Evolutionary conservation across 2,888 invertebrate genomes (phyloP).

Genomic region (Geotrupes spiniger): DNA sequence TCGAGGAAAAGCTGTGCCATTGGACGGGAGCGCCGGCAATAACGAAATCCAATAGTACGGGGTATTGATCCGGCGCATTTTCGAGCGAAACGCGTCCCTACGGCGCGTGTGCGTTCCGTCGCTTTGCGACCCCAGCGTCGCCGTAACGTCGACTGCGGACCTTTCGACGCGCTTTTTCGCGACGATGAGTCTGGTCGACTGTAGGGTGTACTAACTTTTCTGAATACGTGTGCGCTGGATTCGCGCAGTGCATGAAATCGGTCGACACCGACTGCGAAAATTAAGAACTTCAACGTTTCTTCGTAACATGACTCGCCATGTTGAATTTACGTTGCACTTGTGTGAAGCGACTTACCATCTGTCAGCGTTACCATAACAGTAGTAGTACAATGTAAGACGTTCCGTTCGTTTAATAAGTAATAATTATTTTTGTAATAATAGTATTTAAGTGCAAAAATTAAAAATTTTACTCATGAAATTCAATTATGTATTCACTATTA

Average conservation of each 20-base stretch:
- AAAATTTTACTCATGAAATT: too few species aligned
- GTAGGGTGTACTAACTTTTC: slow-evolving; percentile 28
- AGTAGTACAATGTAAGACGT: too few species aligned
- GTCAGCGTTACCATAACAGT: too few species aligned
- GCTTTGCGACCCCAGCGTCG: slow-evolving; percentile 12
- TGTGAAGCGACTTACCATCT: too few species aligned
- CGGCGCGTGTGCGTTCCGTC: background rate
- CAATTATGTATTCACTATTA: too few species aligned
- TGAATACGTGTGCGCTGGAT: slow-evolving; percentile 19
- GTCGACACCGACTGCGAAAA: too few species aligned
- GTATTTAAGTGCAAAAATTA: too few species aligned
- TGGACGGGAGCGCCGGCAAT: slow-evolving; percentile 30
- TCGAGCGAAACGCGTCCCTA: slow-evolving; percentile 15
- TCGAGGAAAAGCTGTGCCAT: slow-evolving; percentile 32
- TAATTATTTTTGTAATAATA: too few species aligned
- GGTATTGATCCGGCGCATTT: slow-evolving; percentile 32
- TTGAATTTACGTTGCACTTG: too few species aligned
- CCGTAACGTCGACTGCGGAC: slow-evolving; percentile 1
- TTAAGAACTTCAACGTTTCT: too few species aligned
- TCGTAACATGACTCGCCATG: too few species aligned
- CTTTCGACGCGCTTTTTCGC: slow-evolving; percentile 24
- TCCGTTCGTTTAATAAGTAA: too few species aligned
- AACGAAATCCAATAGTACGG: slow-evolving; percentile 35
- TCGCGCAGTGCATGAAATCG: slow-evolving; percentile 2
- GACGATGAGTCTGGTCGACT: slow-evolving; percentile 25